These are phyloP conservation scores for Erithacus rubecula DNA, from an alignment of 2,797 vertebrate genomes.

Conservation along the genomic window DNA sequence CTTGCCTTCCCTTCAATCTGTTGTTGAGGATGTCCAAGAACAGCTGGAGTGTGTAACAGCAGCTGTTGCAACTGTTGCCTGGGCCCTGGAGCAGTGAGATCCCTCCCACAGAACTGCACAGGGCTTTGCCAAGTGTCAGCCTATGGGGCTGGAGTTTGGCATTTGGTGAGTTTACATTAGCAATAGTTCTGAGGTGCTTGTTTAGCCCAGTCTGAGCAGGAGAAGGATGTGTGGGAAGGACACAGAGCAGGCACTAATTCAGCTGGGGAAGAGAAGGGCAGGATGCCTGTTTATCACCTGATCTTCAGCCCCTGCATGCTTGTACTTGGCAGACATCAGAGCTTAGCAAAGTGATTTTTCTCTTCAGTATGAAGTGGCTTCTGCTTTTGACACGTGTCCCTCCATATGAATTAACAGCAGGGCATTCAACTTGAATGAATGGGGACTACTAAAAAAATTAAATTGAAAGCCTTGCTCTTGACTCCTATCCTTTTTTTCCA, in stretches of 20 bases:
- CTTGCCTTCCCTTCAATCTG: not conserved
- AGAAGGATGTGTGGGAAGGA: not conserved
- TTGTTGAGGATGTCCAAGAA: not conserved
- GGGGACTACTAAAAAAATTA: constrained; percentile 26
- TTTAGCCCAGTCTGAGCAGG: not conserved
- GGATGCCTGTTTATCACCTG: not conserved
- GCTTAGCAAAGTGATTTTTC: not conserved
- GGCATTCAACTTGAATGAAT: not conserved
- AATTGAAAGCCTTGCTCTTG: constrained; percentile 80
- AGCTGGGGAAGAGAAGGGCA: not conserved
- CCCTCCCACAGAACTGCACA: not conserved
- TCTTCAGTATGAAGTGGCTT: not conserved
- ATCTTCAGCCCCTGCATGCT: not conserved
- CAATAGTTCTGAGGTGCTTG: not conserved
- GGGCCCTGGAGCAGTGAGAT: not conserved
- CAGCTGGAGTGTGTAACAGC: not conserved
- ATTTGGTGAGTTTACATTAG: not conserved
- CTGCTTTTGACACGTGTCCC: not conserved
- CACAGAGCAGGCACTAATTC: not conserved
- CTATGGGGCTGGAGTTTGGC: not conserved
- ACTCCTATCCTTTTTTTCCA: constrained; percentile 85
- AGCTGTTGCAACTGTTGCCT: not conserved
- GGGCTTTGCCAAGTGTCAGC: not conserved
- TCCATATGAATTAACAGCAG: not conserved
- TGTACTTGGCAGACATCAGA: not conserved